Conservation (phyloP, 53 echinoderm and acorn worm genomes). For the Henricia sp. region DNA sequence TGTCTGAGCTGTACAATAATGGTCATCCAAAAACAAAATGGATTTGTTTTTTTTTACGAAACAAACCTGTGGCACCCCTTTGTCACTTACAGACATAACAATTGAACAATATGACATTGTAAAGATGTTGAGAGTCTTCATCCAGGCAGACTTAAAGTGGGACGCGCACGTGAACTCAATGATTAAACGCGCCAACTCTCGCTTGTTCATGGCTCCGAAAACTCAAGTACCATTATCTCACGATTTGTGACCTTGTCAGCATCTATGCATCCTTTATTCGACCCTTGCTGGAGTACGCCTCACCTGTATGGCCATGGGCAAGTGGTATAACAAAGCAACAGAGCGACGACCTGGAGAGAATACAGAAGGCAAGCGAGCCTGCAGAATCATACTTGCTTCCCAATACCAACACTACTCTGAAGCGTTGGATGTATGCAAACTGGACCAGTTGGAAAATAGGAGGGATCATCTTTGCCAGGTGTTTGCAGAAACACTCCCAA, state of each 20-base stretch:
- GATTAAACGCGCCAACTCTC: conserved; percentile 27
- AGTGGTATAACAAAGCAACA: conserved; percentile 21
- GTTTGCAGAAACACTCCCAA: background rate
- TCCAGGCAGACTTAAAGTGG: conserved; percentile 45
- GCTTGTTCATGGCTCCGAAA: conserved; percentile 46
- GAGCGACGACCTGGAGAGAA: background rate
- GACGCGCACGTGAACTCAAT: conserved; percentile 24
- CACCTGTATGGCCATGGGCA: conserved; percentile 35
- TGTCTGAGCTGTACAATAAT: conserved; percentile 15
- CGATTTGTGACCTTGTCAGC: conserved; percentile 6
- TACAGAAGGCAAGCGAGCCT: conserved; percentile 8
- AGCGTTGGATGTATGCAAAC: conserved; percentile 5
- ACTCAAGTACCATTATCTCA: conserved; percentile 12
- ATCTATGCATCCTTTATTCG: conserved; percentile 30
- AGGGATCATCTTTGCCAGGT: conserved; percentile 9
- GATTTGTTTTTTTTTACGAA: conserved; percentile 5
- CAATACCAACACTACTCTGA: background rate
- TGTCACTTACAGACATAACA: background rate
- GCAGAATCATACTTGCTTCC: background rate
- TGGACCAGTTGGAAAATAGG: conserved; percentile 14
- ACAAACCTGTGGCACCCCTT: conserved; percentile 9
- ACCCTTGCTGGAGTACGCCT: conserved; percentile 22
- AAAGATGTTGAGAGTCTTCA: conserved; percentile 26
- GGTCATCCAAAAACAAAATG: conserved; percentile 1
- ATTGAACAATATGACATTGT: conserved; percentile 2